These are phyloP conservation scores for Steinernema scapterisci DNA, from an alignment of 2,888 invertebrate species.

Conservation along the genomic window DNA sequence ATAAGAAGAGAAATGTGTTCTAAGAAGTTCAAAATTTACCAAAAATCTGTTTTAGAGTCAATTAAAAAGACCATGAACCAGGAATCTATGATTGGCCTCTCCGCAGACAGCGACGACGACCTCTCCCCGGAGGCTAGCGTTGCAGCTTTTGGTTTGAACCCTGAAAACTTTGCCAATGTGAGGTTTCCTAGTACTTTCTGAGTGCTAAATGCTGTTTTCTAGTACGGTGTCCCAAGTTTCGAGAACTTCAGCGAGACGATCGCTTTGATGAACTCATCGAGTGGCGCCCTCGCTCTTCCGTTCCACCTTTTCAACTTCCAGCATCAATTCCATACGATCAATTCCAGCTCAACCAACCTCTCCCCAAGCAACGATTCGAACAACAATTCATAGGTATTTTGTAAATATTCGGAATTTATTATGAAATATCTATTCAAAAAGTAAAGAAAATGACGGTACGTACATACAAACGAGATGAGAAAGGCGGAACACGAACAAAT, in stretches of 20 bases:
- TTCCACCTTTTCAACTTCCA: conserved; percentile 7
- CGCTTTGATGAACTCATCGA: conserved; percentile 14
- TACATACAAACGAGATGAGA: not conserved
- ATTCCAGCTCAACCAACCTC: not conserved
- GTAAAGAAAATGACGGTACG: not conserved
- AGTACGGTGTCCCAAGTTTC: conserved; percentile 3
- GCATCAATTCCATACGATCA: conserved; percentile 17
- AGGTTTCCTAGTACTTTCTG: not conserved
- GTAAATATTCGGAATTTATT: not conserved
- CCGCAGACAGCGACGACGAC: conserved; percentile 24
- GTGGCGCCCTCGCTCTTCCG: not conserved
- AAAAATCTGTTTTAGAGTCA: conserved; percentile 4
- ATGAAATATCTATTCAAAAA: conserved; percentile 1
- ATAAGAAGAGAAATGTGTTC: too few species aligned
- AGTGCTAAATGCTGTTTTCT: not conserved
- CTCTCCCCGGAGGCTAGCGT: not conserved
- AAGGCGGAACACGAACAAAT: not conserved
- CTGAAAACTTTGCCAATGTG: conserved; percentile 7
- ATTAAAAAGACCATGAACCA: conserved; percentile 24
- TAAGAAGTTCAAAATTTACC: too few species aligned
- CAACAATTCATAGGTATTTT: not conserved
- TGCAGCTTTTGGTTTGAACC: not conserved
- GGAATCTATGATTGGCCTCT: conserved; percentile 12
- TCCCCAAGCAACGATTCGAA: not conserved
- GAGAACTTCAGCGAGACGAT: conserved; percentile 15